These are phyloP conservation scores for Athalia circularis DNA, from an alignment of 2,888 invertebrate genomes.

Conservation along the genomic window DNA sequence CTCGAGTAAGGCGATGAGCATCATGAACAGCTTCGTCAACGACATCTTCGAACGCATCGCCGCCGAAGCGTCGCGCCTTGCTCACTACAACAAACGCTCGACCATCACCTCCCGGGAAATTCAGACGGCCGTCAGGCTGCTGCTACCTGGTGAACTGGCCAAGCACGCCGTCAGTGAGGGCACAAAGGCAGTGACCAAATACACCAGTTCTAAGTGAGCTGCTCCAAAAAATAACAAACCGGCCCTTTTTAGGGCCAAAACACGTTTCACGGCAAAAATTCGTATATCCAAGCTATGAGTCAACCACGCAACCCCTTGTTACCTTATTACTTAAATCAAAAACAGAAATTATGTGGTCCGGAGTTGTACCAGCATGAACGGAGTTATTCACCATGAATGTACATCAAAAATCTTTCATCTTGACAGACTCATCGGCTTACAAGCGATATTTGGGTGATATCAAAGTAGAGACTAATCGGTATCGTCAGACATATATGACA, in stretches of 20 bases:
- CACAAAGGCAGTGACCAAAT: constrained; percentile 79
- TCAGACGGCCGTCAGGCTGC: constrained; percentile 80
- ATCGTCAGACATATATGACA: too few relatives aligned
- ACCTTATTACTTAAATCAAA: too few relatives aligned
- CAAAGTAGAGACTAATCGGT: too few relatives aligned
- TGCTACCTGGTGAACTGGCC: constrained; percentile 84
- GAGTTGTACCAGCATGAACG: too few relatives aligned
- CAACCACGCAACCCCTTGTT: too few relatives aligned
- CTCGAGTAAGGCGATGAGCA: constrained; percentile 82
- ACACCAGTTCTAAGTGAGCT: constrained; percentile 74
- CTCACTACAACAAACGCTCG: constrained; percentile 79
- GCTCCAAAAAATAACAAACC: constrained; percentile 51
- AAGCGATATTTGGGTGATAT: too few relatives aligned
- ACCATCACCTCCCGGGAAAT: constrained; percentile 84
- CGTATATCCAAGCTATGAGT: neutral
- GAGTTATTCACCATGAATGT: too few relatives aligned
- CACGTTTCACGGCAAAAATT: constrained; percentile 6
- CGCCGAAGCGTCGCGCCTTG: constrained; percentile 80
- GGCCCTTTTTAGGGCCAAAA: constrained; percentile 69
- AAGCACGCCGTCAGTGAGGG: constrained; percentile 84
- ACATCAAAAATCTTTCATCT: too few relatives aligned
- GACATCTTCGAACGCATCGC: constrained; percentile 86
- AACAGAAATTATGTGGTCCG: too few relatives aligned
- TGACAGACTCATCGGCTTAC: too few relatives aligned
- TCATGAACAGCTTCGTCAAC: constrained; percentile 86